These are phyloP conservation scores for Oncorhynchus masou DNA, from an alignment of 2,113 vertebrate genomes.

Conservation along the genomic window DNA sequence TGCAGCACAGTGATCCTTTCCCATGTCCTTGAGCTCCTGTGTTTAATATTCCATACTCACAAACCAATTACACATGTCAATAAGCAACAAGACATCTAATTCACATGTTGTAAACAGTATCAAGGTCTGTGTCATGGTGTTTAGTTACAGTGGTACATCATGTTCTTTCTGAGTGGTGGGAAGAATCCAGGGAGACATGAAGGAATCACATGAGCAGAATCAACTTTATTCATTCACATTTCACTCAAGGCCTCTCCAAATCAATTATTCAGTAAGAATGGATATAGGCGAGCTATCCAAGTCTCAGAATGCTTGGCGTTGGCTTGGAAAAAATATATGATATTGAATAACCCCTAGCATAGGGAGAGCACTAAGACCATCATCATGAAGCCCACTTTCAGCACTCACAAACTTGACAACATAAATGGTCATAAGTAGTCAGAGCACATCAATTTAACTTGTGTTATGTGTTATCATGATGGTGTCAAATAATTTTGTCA, in stretches of 20 bases:
- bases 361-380: slow-evolving; percentile 25
- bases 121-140: neutral
- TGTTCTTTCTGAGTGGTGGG: neutral
- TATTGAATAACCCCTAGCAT: slow-evolving; percentile 26
- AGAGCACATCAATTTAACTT: neutral
- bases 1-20: neutral
- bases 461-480: neutral
- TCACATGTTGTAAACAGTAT: neutral
- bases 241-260: slow-evolving; percentile 50
- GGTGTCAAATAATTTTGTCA: neutral
- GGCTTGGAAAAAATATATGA: slow-evolving; percentile 29
- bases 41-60: slow-evolving; percentile 16
- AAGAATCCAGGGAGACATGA: neutral
- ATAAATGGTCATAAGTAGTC: neutral
- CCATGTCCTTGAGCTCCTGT: slow-evolving; percentile 22
- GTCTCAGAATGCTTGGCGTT: slow-evolving; percentile 31
- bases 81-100: neutral
- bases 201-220: neutral
- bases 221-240: slow-evolving; percentile 36
- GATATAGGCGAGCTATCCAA: slow-evolving; percentile 35
- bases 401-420: neutral
- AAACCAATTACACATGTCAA: slow-evolving; percentile 14
- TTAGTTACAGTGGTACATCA: neutral
- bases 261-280: slow-evolving; percentile 54
- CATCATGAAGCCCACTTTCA: neutral